A percentile compares a stretch with the other conserved stretches of the same genome.
Conservation (phyloP, 2,888 invertebrate species). For the Sesia bembeciformis region DNA sequence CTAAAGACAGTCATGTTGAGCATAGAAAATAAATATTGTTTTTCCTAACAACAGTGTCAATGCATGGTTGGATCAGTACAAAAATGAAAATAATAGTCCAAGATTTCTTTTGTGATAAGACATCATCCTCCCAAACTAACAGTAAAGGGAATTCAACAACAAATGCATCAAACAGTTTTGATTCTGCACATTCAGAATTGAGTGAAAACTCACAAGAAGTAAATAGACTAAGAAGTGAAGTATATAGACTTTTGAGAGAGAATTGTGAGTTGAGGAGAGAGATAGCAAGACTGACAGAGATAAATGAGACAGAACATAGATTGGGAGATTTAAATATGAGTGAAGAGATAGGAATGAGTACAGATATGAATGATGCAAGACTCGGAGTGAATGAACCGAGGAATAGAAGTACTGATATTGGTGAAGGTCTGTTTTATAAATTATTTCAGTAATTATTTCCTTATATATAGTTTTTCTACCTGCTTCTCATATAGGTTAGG, state of each 20-base stretch:
- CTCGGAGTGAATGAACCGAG: too few relatives aligned
- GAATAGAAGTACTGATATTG: too few relatives aligned
- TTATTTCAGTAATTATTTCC: too few relatives aligned
- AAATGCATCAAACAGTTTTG: too few relatives aligned
- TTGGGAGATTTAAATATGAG: neutral
- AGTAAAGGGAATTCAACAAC: constrained; percentile 4
- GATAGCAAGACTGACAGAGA: constrained; percentile 28
- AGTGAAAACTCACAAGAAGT: too few relatives aligned
- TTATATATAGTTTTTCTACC: too few relatives aligned
- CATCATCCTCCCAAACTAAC: constrained; percentile 15
- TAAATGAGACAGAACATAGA: constrained; percentile 2
- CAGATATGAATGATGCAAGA: too few relatives aligned
- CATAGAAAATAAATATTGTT: neutral
- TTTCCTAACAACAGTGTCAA: constrained; percentile 1
- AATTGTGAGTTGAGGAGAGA: constrained; percentile 41
- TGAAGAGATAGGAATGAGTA: neutral
- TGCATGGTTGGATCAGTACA: constrained; percentile 11
- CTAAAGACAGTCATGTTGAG: too few relatives aligned
- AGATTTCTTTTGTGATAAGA: constrained; percentile 21
- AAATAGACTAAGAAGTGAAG: constrained; percentile 34
- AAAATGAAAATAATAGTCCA: constrained; percentile 14
- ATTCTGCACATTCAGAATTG: too few relatives aligned
- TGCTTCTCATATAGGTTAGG: too few relatives aligned
- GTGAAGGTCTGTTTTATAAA: too few relatives aligned
- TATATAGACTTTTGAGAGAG: constrained; percentile 32